These are phyloP conservation scores for Saxidomus purpurata DNA, from an alignment of 1,140 invertebrate species.

Conservation along the genomic window DNA sequence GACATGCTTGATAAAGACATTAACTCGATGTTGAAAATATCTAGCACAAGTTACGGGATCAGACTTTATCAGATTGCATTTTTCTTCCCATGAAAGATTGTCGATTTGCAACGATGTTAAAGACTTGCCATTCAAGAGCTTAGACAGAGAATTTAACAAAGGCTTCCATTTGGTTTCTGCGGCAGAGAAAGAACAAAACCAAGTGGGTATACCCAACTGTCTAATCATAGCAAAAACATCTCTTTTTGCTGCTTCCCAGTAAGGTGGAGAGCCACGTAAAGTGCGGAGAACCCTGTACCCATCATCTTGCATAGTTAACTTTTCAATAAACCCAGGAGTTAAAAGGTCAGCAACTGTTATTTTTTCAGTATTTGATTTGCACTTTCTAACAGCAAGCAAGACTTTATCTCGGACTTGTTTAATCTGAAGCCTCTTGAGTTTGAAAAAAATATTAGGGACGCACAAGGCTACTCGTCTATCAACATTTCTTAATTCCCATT, in stretches of 20 bases:
- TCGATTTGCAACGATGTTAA: too few relatives aligned
- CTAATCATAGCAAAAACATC: slow-evolving; percentile 17
- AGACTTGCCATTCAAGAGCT: too few relatives aligned
- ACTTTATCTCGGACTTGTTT: slow-evolving; percentile 24
- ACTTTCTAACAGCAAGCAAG: slow-evolving; percentile 58
- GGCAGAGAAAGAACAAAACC: slow-evolving; percentile 42
- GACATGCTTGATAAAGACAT: slow-evolving; percentile 18
- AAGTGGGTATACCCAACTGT: slow-evolving; percentile 55
- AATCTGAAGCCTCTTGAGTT: slow-evolving; percentile 67
- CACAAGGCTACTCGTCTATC: slow-evolving; percentile 62
- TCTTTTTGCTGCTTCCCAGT: slow-evolving; percentile 40
- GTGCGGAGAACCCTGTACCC: slow-evolving; percentile 49
- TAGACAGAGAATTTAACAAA: too few relatives aligned
- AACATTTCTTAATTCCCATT: too few relatives aligned
- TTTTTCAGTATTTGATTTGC: slow-evolving; percentile 46
- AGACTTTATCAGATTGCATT: too few relatives aligned
- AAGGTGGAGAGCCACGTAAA: slow-evolving; percentile 41
- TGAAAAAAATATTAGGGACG: slow-evolving; percentile 71
- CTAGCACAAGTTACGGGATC: slow-evolving; percentile 67
- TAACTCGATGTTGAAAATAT: slow-evolving; percentile 67
- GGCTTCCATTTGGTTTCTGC: slow-evolving; percentile 17
- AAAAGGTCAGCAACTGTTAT: too few relatives aligned
- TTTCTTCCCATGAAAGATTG: too few relatives aligned
- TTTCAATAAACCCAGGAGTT: too few relatives aligned
- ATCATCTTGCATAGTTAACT: too few relatives aligned